Evolutionary conservation across 2,113 vertebrate genomes (phyloP).

Genomic region (Callipepla squamata): DNA sequence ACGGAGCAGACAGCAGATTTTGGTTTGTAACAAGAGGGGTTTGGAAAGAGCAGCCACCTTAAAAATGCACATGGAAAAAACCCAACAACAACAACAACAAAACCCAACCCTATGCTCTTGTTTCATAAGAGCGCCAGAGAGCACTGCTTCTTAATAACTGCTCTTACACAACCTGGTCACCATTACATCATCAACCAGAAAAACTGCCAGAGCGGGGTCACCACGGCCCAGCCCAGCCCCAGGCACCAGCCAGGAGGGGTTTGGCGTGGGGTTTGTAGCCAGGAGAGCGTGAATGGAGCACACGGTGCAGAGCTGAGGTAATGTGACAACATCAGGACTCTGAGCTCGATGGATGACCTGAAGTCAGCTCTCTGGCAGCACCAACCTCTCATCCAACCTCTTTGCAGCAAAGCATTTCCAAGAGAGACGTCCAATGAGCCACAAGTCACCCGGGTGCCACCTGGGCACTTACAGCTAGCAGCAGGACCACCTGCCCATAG

Average conservation of each 20-base stretch:
- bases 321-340: not conserved
- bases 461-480: not conserved
- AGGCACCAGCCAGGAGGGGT: not conserved
- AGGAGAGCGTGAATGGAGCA: not conserved
- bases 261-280: not conserved
- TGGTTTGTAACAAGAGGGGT: not conserved
- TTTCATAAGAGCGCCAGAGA: not conserved
- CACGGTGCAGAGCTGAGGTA: not conserved
- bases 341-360: not conserved
- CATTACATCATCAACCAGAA: not conserved
- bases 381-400: not conserved
- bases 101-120: not conserved
- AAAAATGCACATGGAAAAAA: not conserved
- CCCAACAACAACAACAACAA: not conserved
- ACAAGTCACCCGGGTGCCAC: not conserved
- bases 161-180: not conserved
- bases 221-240: not conserved
- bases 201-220: not conserved
- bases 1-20: not conserved
- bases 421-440: not conserved
- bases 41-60: not conserved
- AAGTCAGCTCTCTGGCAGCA: not conserved
- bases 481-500: not conserved
- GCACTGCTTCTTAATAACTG: not conserved
- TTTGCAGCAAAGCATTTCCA: not conserved